Conservation (phyloP, 2,888 invertebrate species). For the Cartodere bifasciata region DNA sequence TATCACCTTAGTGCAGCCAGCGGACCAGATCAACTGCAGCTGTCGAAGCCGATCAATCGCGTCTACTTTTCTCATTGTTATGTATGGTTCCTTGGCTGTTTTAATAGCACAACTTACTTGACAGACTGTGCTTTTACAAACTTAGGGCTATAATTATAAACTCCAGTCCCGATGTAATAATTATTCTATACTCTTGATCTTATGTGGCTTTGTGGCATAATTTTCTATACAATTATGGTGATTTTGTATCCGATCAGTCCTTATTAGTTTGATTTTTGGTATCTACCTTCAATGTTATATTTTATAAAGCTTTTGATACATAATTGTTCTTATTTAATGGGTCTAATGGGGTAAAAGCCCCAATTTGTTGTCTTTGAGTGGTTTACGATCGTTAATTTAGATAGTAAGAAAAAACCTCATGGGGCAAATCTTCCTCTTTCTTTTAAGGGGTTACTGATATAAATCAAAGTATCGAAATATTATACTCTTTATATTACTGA, state of each 20-base stretch:
- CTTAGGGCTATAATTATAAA: conserved; percentile 32
- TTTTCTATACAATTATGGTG: conserved; percentile 32
- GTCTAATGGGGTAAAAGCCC: too few relatives aligned
- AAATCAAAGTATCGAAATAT: too few relatives aligned
- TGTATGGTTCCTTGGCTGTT: conserved; percentile 10
- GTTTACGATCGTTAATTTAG: too few relatives aligned
- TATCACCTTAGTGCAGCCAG: conserved; percentile 27
- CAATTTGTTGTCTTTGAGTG: too few relatives aligned
- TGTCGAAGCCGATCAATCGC: conserved; percentile 6
- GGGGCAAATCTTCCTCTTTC: too few relatives aligned
- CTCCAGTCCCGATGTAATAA: conserved; percentile 33
- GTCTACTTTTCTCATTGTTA: conserved; percentile 11
- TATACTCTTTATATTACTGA: too few relatives aligned
- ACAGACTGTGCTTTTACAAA: conserved; percentile 27
- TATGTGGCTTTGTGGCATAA: conserved; percentile 29
- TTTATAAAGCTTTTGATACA: too few relatives aligned
- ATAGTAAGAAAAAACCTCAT: too few relatives aligned
- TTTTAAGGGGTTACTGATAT: too few relatives aligned
- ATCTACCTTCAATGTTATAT: too few relatives aligned
- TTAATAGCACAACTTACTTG: conserved; percentile 24
- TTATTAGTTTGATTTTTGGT: conserved; percentile 1
- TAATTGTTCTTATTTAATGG: too few relatives aligned
- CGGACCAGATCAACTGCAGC: conserved; percentile 14
- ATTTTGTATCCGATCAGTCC: background rate
- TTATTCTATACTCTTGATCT: conserved; percentile 32